phyloP scores from a whole-genome alignment of 1,140 invertebrate genomes.

The Paraescarpia echinospica region DNA sequence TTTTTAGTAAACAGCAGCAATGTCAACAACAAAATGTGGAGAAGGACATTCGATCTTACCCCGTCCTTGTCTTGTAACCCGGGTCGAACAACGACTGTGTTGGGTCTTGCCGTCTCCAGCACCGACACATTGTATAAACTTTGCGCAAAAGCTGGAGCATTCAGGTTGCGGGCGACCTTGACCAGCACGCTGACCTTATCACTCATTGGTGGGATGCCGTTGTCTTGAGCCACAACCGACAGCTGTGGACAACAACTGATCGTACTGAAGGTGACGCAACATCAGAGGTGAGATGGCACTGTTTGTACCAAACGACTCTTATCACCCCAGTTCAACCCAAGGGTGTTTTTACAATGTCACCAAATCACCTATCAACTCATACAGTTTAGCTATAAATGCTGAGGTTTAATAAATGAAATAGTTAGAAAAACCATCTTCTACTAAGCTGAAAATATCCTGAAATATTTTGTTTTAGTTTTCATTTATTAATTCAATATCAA shows the following conservation, averaged over 20 bases:
- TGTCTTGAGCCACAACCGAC: conserved; percentile 12
- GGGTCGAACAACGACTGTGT: not conserved
- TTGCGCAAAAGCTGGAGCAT: not conserved
- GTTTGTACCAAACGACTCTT: not conserved
- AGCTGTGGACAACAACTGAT: conserved; percentile 16
- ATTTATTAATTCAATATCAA: too few species aligned
- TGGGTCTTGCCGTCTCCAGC: not conserved
- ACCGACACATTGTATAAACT: conserved; percentile 7
- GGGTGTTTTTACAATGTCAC: not conserved
- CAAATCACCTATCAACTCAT: not conserved
- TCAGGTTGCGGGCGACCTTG: conserved; percentile 15
- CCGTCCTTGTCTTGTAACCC: not conserved
- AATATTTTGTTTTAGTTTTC: too few species aligned
- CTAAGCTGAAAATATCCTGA: too few species aligned
- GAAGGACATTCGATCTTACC: not conserved
- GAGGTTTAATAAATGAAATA: too few species aligned
- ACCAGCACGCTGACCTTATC: not conserved
- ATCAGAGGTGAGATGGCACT: not conserved
- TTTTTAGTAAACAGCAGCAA: not conserved
- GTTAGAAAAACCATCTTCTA: too few species aligned
- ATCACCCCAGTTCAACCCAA: not conserved
- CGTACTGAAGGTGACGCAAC: not conserved
- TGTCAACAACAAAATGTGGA: not conserved
- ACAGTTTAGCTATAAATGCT: too few species aligned
- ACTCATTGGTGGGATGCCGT: conserved; percentile 4